Base-by-base conservation (phyloP, 2,888 invertebrate genomes). In the Polietes domitor region DNA sequence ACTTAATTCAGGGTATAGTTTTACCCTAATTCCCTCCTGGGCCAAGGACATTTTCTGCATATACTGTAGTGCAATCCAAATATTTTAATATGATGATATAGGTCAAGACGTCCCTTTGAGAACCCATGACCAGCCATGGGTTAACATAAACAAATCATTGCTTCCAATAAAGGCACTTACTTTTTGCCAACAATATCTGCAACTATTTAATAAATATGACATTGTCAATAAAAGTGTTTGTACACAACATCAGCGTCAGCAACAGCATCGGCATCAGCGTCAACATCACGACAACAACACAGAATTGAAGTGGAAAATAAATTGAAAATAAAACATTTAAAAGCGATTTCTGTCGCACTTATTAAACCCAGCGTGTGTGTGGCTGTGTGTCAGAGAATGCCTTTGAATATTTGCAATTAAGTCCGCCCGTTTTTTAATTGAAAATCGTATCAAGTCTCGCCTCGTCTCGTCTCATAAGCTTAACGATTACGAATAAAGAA, bases 181-280 rank as follows among this genome's bases (percentile, higher is more conserved):
- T 43, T 17, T 17, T 19, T 19, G 3, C 15, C 68, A 68, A 24
- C 24, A 43, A 43, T 24, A 24, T 21, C 68, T 43, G 43, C 68
- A 43, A 43, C 68, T 78, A 75, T 75, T 78, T 71, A 78, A 75
- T 65, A 72, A 78, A 78, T 75, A 78, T 78, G 82, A 82, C 78
- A 75, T 82, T 78, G 77, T 37, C 74, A 82, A 78, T 78, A 61
- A 68, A 74, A 77, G 43, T 68, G 68, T 43, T 65, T 43, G 41
- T 65, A 41, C 32, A 65, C 37, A 65, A 41, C 37, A 47, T n/a
- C 58, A 73, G 61, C 15, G 28, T 41, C 6, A 47, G 61, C 41
- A 61, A 43, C 26, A 28, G 24, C 21, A n/a, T n/a, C n/a, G n/a
- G n/a, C 37, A 47, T n/a, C 58, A 73, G 61, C 15, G 28, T 41